These are phyloP conservation scores for Dione juno DNA, from an alignment of 2,888 invertebrate species.

Conservation along the genomic window DNA sequence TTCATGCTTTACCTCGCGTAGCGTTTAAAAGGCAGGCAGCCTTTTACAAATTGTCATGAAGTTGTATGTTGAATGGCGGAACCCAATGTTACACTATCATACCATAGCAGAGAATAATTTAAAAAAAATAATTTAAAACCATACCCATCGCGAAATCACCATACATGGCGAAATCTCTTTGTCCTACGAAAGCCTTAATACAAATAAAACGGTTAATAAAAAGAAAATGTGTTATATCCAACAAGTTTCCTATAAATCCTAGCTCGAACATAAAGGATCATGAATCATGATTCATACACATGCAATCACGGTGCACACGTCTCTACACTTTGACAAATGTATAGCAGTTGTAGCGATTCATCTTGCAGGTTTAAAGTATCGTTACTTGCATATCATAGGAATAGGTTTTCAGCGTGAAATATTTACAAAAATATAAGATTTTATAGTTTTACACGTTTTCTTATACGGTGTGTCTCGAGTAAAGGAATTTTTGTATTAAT, in stretches of 20 bases:
- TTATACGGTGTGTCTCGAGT: background rate
- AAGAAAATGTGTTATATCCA: background rate
- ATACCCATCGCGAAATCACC: background rate
- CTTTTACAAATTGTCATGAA: too few species aligned
- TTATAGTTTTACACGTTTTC: too few species aligned
- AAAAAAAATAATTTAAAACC: background rate
- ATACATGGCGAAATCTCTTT: background rate
- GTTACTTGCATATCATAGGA: constrained; percentile 31
- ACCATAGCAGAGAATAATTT: too few species aligned
- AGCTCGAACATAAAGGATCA: constrained; percentile 1
- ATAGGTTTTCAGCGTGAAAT: too few species aligned
- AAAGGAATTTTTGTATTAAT: too few species aligned
- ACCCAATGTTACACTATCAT: too few species aligned
- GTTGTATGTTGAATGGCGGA: too few species aligned
- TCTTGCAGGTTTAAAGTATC: constrained; percentile 38
- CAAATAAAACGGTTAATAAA: background rate
- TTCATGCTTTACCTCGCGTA: too few species aligned
- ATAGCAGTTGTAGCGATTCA: constrained; percentile 39
- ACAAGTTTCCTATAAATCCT: background rate
- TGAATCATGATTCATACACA: constrained; percentile 48
- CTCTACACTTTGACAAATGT: constrained; percentile 47
- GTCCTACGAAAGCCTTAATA: too few species aligned
- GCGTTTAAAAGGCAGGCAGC: too few species aligned
- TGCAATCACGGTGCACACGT: constrained; percentile 47
- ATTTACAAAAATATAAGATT: too few species aligned